Base-by-base conservation (phyloP, 1,140 invertebrate species). In the Lasioglossum baleicum region DNA sequence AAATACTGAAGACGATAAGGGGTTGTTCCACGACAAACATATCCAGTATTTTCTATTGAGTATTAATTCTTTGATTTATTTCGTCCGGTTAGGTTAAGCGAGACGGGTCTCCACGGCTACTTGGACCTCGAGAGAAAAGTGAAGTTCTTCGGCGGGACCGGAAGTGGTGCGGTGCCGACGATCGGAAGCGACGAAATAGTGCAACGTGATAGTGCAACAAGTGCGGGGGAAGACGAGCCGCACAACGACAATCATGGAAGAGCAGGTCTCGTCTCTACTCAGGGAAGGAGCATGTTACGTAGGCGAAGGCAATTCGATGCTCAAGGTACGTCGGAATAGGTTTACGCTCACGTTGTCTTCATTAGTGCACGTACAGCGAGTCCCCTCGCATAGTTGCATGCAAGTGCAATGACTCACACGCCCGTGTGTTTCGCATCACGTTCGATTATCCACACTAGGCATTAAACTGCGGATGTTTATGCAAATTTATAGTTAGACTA, bases 191-290 rank as follows among this genome's bases (percentile, higher is more conserved):
- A 92, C 60, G 91, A 93, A 78, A 81, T 90, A 7, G 82, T 92
- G 73, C 92, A 93, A 81, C 91, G 92, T 2, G 92, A 93, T 80
- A 93, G 92, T 79, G 92, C 92, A 10, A 93, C 92, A 8, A 93
- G 92, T 76, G 92, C 92, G 5, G 92, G 92, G 1, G 92, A 93
- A 74, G 92, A 92, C 68, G 92, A 93, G 20, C 87, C 90, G 4
- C 90, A 91, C 44, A 87, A 92, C 15, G 89, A 90, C 65, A 83
- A 87, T 53, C 84, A 89, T 51, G 74, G 79, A 7, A 87, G 91
- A 83, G 60, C 85, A 5, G 89, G 86, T 8, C 82, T 87, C 0
- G 80, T 88, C 48, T 86, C 88, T 20, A 89, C 90, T 6, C 92
- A 93, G 51, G 90, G 88, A 77, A 88, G 92, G 63, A 89, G 89